Conservation (phyloP, 1,140 invertebrate species). For the Drosophila takahashii region DNA sequence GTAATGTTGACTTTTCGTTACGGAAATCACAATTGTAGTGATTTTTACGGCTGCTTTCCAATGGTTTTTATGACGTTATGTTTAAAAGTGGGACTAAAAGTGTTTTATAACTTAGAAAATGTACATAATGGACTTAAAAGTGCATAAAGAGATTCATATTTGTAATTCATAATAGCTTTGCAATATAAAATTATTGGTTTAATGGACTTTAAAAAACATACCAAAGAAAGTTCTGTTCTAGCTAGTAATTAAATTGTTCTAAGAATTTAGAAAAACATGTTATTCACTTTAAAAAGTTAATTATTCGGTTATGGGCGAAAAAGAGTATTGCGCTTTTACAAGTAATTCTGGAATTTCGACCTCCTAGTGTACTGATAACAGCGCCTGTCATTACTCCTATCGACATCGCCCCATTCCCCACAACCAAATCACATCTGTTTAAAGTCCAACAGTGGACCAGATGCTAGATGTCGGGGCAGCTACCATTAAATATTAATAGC, state of each 20-base stretch:
- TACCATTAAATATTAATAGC: constrained; percentile 55
- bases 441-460: constrained; percentile 37
- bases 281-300: too few species aligned
- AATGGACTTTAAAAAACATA: too few species aligned
- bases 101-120: neutral
- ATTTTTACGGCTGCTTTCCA: neutral
- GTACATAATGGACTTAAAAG: neutral
- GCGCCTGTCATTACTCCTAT: neutral
- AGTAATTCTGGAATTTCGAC: neutral
- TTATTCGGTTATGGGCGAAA: too few species aligned
- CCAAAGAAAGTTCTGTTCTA: too few species aligned
- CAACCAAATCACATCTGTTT: constrained; percentile 12
- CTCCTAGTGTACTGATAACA: constrained; percentile 17
- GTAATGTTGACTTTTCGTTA: neutral
- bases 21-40: neutral
- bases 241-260: too few species aligned
- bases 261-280: too few species aligned
- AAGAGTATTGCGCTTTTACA: too few species aligned
- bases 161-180: too few species aligned
- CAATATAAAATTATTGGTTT: too few species aligned
- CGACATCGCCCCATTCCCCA: neutral
- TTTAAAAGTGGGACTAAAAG: neutral
- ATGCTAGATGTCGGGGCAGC: constrained; percentile 35
- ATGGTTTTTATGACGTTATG: neutral
- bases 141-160: neutral